A percentile compares a stretch with the other conserved stretches of the same genome.
phyloP scores from a whole-genome alignment of 2,888 invertebrate genomes.

The Cephus spinipes region DNA sequence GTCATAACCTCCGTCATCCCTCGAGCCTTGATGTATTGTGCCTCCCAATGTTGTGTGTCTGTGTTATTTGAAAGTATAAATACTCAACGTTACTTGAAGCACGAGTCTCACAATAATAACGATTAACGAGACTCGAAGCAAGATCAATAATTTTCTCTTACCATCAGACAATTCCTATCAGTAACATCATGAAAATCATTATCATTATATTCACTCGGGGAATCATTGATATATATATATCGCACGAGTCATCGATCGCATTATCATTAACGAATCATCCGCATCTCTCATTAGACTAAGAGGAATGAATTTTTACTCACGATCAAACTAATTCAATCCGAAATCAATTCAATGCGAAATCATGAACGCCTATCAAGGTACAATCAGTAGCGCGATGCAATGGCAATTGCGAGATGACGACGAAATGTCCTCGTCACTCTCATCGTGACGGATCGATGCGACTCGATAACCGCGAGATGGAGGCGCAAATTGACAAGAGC shows the following conservation, averaged over 20 bases:
- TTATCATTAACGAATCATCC: neutral
- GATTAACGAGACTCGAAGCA: neutral
- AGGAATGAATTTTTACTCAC: neutral
- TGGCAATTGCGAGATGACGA: no score
- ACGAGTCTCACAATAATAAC: neutral
- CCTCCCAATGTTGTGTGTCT: constrained; percentile 63
- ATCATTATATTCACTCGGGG: neutral
- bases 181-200: neutral
- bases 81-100: constrained; percentile 61
- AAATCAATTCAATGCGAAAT: no score
- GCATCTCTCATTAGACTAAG: neutral
- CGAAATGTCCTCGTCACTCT: no score
- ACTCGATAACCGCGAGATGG: neutral
- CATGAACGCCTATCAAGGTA: neutral
- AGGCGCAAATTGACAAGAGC: neutral
- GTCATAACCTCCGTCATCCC: constrained; percentile 23
- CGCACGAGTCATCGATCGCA: neutral
- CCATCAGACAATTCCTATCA: neutral
- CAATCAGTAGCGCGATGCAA: neutral
- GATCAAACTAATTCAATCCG: neutral
- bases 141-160: neutral
- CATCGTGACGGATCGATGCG: no score
- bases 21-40: constrained; percentile 51
- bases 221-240: neutral
- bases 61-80: constrained; percentile 65